Conservation (phyloP, 2,797 vertebrate genomes). For the Antennarius maculatus region DNA sequence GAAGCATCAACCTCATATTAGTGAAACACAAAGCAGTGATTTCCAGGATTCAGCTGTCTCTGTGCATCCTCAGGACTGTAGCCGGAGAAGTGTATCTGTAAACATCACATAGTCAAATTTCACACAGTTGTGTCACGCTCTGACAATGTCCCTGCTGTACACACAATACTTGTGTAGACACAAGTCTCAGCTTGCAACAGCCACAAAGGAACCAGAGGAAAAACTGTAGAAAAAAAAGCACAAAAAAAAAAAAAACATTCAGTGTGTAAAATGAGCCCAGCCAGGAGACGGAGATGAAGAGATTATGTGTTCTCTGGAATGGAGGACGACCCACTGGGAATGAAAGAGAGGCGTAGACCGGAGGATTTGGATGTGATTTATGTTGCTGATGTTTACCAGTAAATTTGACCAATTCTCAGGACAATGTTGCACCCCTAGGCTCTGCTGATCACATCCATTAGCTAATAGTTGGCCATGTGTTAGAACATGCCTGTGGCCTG, state of each 20-base stretch:
- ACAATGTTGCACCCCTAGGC: constrained; percentile 2
- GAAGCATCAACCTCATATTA: background rate
- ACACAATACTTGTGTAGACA: constrained; percentile 27
- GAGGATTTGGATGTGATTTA: constrained; percentile 34
- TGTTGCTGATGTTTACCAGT: constrained; percentile 17
- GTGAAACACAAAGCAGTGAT: background rate
- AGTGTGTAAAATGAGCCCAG: constrained; percentile 45
- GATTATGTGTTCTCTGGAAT: constrained; percentile 33
- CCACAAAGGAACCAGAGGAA: constrained; percentile 33
- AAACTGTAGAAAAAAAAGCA: constrained; percentile 3
- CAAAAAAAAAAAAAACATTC: constrained; percentile 4
- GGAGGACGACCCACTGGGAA: constrained; percentile 23
- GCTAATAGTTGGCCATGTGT: constrained; percentile 52
- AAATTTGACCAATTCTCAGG: constrained; percentile 23
- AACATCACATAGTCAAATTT: constrained; percentile 41
- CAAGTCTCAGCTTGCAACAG: constrained; percentile 63
- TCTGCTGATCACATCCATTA: constrained; percentile 14
- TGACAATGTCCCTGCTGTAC: constrained; percentile 38
- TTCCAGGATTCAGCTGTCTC: constrained; percentile 4
- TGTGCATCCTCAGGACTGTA: constrained; percentile 14
- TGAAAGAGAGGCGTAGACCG: constrained; percentile 18
- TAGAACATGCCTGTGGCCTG: constrained; percentile 64
- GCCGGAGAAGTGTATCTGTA: constrained; percentile 34
- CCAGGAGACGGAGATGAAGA: constrained; percentile 26
- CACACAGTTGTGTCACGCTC: constrained; percentile 42